A percentile compares a stretch with the other conserved stretches of the same genome.
These are phyloP conservation scores for Sitobion miscanthi DNA, from an alignment of 1,140 invertebrate genomes.

Conservation along the genomic window DNA sequence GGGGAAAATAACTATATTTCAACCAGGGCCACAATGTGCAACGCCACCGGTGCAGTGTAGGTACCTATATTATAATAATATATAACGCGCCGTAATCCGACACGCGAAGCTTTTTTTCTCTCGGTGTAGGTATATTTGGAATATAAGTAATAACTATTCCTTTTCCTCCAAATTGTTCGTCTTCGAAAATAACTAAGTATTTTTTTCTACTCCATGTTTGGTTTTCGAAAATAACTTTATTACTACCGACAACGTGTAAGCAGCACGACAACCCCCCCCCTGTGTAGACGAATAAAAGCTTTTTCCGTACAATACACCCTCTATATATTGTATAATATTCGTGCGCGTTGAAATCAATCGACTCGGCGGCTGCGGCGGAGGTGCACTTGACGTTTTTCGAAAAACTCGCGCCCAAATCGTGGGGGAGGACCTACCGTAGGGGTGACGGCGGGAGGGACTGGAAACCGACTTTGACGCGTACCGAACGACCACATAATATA, in stretches of 20 bases:
- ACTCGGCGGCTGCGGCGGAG: not conserved
- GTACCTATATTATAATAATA: not conserved
- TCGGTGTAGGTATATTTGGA: not conserved
- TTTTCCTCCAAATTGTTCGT: not conserved
- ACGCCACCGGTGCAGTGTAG: not conserved
- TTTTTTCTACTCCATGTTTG: too few species aligned
- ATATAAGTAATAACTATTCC: not conserved
- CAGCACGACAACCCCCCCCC: too few species aligned
- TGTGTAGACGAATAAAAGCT: not conserved
- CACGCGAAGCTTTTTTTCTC: conserved; percentile 2
- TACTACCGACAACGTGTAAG: too few species aligned
- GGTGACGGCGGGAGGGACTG: too few species aligned
- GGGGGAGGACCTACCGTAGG: too few species aligned
- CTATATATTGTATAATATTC: not conserved
- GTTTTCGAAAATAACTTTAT: too few species aligned
- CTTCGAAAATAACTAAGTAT: not conserved
- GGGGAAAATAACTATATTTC: conserved; percentile 43
- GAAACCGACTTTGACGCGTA: not conserved
- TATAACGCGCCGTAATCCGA: conserved; percentile 9
- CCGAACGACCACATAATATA: not conserved
- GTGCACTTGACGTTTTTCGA: not conserved
- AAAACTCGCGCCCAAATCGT: not conserved
- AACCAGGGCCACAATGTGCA: not conserved
- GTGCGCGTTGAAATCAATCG: not conserved
- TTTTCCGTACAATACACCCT: not conserved